Percentiles rank a stretch among this genome's conserved stretches.
phyloP scores from a whole-genome alignment of 2,797 vertebrate genomes.

The Amphiprion clarkii region DNA sequence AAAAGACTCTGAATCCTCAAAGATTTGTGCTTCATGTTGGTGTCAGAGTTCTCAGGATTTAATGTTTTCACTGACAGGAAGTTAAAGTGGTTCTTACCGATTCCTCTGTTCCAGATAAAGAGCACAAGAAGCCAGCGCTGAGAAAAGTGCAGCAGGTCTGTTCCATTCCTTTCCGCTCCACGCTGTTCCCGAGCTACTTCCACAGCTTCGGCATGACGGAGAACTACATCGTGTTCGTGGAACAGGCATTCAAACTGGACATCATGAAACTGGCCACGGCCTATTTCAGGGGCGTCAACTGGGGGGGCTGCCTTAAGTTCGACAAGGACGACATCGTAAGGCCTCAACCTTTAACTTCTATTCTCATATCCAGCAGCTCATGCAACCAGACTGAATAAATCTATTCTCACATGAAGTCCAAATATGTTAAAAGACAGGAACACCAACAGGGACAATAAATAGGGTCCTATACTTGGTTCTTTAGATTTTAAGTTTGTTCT shows the following conservation, averaged over 20 bases:
- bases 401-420: too few relatives aligned
- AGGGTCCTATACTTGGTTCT: neutral
- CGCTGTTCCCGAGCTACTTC: constrained; percentile 92
- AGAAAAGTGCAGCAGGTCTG: constrained; percentile 86
- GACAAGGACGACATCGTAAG: constrained; percentile 88
- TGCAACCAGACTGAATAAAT: too few relatives aligned
- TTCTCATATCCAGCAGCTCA: too few relatives aligned
- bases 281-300: constrained; percentile 89
- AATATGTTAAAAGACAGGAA: too few relatives aligned
- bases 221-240: constrained; percentile 93
- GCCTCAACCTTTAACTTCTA: too few relatives aligned
- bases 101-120: constrained; percentile 67
- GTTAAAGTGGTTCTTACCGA: too few relatives aligned
- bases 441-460: too few relatives aligned
- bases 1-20: too few relatives aligned
- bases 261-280: constrained; percentile 91
- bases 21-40: too few relatives aligned
- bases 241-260: constrained; percentile 93
- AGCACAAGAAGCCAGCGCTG: constrained; percentile 72
- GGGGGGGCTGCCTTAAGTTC: constrained; percentile 93
- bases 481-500: too few relatives aligned
- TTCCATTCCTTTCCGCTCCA: constrained; percentile 88
- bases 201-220: constrained; percentile 96
- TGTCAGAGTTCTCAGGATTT: too few relatives aligned
- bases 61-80: too few relatives aligned